A percentile compares a stretch with the other conserved stretches of the same genome.
Conservation (phyloP, 2,113 vertebrate genomes). For the Amphilophus citrinellus region DNA sequence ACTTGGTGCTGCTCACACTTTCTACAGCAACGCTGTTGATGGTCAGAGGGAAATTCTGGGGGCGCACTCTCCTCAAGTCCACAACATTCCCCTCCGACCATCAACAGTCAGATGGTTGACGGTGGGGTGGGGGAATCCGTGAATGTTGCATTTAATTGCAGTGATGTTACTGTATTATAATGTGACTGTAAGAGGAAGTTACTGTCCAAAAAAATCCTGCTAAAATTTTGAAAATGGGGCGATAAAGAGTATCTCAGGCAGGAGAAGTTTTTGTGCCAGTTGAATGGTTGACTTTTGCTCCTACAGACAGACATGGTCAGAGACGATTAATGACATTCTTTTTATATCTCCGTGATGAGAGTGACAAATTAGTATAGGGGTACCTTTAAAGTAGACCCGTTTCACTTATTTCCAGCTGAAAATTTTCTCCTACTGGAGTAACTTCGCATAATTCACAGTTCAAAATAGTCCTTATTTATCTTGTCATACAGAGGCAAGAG, state of each 20-base stretch:
- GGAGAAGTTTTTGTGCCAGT: not conserved
- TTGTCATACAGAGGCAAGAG: not conserved
- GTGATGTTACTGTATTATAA: not conserved
- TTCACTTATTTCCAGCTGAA: not conserved
- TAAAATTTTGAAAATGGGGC: not conserved
- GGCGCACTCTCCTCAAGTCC: no score
- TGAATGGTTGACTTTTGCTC: not conserved
- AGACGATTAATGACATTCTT: not conserved
- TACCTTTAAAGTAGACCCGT: not conserved
- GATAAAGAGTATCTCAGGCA: not conserved
- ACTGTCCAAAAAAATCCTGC: not conserved
- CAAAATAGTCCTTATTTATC: not conserved
- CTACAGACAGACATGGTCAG: not conserved
- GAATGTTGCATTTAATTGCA: not conserved
- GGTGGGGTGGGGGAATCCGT: not conserved
- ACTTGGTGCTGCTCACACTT: no score
- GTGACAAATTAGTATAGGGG: not conserved
- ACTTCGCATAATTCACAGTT: not conserved
- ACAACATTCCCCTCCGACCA: no score
- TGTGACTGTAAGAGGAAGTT: not conserved
- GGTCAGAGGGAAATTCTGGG: no score
- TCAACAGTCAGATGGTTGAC: no score
- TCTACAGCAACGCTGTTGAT: no score
- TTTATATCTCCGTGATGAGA: not conserved
- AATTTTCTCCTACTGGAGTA: not conserved